Evolutionary conservation across 1,140 invertebrate species (phyloP).

Genomic region (Conopomorpha cramerella): DNA sequence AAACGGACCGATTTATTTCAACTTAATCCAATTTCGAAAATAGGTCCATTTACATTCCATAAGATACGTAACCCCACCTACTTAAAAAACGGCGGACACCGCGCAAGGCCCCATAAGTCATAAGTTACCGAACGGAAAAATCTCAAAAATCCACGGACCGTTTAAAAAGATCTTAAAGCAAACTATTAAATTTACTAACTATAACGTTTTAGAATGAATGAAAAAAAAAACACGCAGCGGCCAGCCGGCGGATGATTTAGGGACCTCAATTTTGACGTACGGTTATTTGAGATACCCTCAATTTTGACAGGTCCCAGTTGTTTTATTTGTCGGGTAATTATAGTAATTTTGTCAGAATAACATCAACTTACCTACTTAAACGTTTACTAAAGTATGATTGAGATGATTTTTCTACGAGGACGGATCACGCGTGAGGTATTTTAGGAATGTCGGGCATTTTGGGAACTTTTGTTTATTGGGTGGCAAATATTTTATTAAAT

Average conservation of each 20-base stretch:
- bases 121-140: too few species aligned
- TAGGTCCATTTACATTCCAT: slow-evolving; percentile 38
- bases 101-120: too few species aligned
- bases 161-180: slow-evolving; percentile 51
- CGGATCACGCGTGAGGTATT: neutral
- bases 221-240: slow-evolving; percentile 42
- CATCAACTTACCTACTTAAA: slow-evolving; percentile 28
- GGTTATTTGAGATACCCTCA: too few species aligned
- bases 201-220: too few species aligned
- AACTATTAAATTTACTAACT: slow-evolving; percentile 37
- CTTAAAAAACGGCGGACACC: slow-evolving; percentile 33
- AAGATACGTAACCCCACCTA: slow-evolving; percentile 38
- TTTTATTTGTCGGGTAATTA: slow-evolving; percentile 48
- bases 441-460: too few species aligned
- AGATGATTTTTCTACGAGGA: slow-evolving; percentile 2
- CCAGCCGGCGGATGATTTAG: too few species aligned
- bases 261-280: too few species aligned
- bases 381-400: slow-evolving; percentile 10
- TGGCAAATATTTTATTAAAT: neutral
- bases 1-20: slow-evolving; percentile 7
- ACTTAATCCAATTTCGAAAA: slow-evolving; percentile 15
- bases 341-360: slow-evolving; percentile 53
- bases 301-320: slow-evolving; percentile 49
- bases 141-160: too few species aligned
- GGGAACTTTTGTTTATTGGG: too few species aligned